These are phyloP conservation scores for Drosophila burlai DNA, from an alignment of 1,140 invertebrate species.

Conservation along the genomic window DNA sequence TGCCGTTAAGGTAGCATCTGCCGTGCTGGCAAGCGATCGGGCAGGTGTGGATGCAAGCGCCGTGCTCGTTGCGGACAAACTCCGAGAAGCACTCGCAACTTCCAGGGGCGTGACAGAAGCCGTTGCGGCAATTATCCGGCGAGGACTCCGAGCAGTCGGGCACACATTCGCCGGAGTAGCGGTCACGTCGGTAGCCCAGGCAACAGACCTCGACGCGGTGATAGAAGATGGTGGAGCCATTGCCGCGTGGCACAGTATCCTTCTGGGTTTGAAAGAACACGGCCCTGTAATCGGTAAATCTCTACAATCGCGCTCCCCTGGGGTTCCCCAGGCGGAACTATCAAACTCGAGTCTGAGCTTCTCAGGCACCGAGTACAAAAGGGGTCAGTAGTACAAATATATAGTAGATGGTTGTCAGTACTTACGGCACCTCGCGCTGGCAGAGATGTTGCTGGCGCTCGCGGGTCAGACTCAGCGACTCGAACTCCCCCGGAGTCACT, in stretches of 20 bases:
- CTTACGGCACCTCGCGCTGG: conserved; percentile 70
- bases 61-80: conserved; percentile 86
- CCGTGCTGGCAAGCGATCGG: conserved; percentile 85
- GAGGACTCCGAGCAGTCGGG: conserved; percentile 85
- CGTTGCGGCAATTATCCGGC: conserved; percentile 86
- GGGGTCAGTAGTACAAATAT: not conserved
- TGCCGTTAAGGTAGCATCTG: conserved; percentile 79
- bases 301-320: not conserved
- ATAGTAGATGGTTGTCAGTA: not conserved
- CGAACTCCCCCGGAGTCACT: conserved; percentile 40
- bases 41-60: conserved; percentile 75
- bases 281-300: conserved; percentile 34
- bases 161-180: conserved; percentile 86
- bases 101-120: conserved; percentile 87
- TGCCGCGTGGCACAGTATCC: conserved; percentile 50
- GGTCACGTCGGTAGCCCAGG: conserved; percentile 86
- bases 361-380: not conserved
- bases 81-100: conserved; percentile 87
- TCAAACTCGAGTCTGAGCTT: not conserved
- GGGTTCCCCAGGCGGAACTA: not conserved
- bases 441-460: conserved; percentile 58
- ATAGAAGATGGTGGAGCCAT: conserved; percentile 72
- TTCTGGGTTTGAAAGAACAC: conserved; percentile 71
- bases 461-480: conserved; percentile 59
- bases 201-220: conserved; percentile 87